These are phyloP conservation scores for Anniella stebbinsi DNA, from an alignment of 2,797 vertebrate species.

Conservation along the genomic window DNA sequence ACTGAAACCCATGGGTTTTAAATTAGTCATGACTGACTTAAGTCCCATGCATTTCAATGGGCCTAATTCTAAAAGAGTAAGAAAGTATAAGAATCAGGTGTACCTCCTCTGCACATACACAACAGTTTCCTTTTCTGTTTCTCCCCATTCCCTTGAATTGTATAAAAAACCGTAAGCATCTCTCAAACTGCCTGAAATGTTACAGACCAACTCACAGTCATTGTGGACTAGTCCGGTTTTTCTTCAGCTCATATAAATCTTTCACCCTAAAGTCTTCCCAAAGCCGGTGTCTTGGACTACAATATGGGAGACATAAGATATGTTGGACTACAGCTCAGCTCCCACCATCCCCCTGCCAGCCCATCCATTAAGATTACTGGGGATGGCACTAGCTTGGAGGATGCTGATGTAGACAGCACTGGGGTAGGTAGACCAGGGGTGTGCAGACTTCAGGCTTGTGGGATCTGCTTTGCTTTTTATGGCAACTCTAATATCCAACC, in stretches of 20 bases:
- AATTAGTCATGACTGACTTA: no score
- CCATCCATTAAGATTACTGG: no score
- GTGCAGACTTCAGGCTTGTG: no score
- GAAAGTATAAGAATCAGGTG: background rate
- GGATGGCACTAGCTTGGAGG: background rate
- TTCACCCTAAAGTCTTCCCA: no score
- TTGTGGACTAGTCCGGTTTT: background rate
- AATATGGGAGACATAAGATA: background rate
- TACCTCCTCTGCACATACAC: background rate
- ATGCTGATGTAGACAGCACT: background rate
- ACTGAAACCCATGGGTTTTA: no score
- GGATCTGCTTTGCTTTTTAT: no score
- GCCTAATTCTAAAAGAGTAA: no score
- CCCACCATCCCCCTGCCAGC: background rate
- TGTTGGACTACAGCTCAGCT: background rate
- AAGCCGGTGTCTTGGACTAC: background rate
- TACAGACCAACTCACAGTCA: background rate
- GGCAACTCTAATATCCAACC: no score
- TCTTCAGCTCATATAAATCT: no score
- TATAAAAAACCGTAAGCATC: background rate
- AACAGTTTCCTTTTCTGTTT: background rate
- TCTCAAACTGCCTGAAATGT: background rate
- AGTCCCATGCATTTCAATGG: no score
- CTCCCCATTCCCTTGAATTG: background rate
- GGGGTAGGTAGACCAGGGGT: no score